phyloP scores from a whole-genome alignment of 2,113 vertebrate genomes.

The Coturnix japonica region DNA sequence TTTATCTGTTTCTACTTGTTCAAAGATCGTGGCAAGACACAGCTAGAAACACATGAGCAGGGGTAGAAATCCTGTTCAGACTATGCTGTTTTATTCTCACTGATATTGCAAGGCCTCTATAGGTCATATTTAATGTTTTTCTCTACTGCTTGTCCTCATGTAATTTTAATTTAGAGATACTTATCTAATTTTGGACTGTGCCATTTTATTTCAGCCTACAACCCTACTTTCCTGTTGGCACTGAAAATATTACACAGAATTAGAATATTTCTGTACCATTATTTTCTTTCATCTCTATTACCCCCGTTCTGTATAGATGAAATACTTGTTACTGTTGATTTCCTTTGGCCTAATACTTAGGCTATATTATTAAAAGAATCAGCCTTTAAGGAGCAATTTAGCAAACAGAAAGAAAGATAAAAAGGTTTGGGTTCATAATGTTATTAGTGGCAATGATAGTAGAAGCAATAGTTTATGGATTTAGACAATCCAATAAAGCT shows the following conservation, averaged over 20 bases:
- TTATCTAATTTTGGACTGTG: not conserved
- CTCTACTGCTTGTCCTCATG: not conserved
- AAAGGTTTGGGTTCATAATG: not conserved
- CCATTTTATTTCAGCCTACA: not conserved
- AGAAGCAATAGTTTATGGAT: constrained; percentile 1
- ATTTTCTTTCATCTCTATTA: not conserved
- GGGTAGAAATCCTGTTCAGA: not conserved
- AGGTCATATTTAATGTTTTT: not conserved
- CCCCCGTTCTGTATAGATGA: not conserved
- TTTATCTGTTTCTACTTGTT: not conserved
- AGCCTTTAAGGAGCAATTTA: not conserved
- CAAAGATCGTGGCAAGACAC: not conserved
- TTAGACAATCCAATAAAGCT: constrained; percentile 30
- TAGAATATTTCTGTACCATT: not conserved
- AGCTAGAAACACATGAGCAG: accelerated
- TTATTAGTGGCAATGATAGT: not conserved
- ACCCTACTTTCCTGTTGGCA: not conserved
- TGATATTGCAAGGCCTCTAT: not conserved
- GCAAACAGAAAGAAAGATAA: not conserved
- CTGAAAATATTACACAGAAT: not conserved
- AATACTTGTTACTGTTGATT: not conserved
- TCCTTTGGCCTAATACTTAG: not conserved
- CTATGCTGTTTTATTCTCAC: not conserved
- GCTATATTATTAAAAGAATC: not conserved
- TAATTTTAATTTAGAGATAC: not conserved